A percentile compares a stretch with the other conserved stretches of the same genome.
Evolutionary conservation across 2,888 invertebrate species (phyloP).

Genomic region (Lysandra bellargus): DNA sequence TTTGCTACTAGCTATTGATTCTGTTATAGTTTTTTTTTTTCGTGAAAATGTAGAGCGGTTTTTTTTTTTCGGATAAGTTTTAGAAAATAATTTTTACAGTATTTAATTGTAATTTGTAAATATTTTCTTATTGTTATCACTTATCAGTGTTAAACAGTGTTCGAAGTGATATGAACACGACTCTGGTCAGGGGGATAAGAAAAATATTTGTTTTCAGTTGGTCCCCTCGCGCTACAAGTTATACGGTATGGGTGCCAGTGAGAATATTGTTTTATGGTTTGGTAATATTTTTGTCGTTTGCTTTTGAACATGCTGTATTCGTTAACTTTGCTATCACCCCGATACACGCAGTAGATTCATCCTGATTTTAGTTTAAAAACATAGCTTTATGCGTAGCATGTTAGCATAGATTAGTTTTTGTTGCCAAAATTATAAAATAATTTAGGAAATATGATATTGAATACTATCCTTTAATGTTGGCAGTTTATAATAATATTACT

Average conservation of each 20-base stretch:
- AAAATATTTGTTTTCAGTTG: conserved; percentile 37
- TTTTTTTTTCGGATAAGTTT: neutral
- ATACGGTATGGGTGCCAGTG: conserved; percentile 41
- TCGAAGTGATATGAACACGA: neutral
- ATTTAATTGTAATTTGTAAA: conserved; percentile 2
- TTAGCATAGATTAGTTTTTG: neutral
- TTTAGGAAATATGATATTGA: neutral
- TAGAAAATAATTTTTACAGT: neutral
- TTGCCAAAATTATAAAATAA: neutral
- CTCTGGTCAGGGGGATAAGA: conserved; percentile 26
- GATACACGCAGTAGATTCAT: conserved; percentile 27
- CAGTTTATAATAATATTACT: neutral
- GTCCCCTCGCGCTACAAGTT: conserved; percentile 40
- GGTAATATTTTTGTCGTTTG: conserved; percentile 23
- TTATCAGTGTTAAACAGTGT: neutral
- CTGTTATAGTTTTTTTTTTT: neutral
- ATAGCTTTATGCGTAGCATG: conserved; percentile 21
- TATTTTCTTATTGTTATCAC: neutral
- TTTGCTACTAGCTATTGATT: neutral
- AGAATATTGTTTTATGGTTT: conserved; percentile 34
- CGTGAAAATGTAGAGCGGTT: conserved; percentile 7
- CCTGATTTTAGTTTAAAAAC: conserved; percentile 19
- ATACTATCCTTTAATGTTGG: neutral
- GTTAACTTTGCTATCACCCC: conserved; percentile 2
- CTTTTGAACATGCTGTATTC: conserved; percentile 21